Conservation (phyloP, 2,113 vertebrate species). For the Axis porcinus region DNA sequence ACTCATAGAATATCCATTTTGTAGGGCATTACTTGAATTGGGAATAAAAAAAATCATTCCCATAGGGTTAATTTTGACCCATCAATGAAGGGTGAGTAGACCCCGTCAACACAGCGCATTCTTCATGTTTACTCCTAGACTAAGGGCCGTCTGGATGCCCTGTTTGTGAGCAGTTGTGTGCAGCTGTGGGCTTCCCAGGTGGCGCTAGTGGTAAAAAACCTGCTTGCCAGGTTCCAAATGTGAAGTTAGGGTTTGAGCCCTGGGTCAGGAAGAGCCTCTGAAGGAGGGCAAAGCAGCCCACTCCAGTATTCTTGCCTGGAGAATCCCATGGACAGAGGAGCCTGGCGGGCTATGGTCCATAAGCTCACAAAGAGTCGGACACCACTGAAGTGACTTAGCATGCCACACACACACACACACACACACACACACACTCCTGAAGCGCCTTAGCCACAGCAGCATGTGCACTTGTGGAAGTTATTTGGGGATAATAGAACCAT, state of each 20-base stretch:
- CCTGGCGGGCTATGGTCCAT: background rate
- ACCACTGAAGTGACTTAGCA: background rate
- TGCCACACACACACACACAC: background rate
- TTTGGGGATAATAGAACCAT: background rate
- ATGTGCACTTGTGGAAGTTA: background rate
- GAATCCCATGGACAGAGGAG: background rate
- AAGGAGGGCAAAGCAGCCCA: background rate
- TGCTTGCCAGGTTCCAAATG: background rate
- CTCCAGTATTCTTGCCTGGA: background rate
- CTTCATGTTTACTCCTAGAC: background rate
- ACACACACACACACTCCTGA: background rate
- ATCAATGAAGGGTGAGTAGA: background rate
- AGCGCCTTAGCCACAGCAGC: background rate
- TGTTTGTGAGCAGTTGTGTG: background rate
- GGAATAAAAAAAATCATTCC: background rate
- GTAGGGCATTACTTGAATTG: background rate
- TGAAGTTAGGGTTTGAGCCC: background rate
- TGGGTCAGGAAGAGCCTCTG: background rate
- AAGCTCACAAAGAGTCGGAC: background rate
- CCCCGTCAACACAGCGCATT: accelerated
- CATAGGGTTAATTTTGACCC: background rate
- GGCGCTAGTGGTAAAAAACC: background rate
- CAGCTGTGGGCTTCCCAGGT: background rate
- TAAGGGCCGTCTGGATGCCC: background rate
- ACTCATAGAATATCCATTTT: background rate